Percentiles rank a stretch among this genome's conserved stretches.
Evolutionary conservation across 2,113 vertebrate species (phyloP).

Genomic region (Progne subis): DNA sequence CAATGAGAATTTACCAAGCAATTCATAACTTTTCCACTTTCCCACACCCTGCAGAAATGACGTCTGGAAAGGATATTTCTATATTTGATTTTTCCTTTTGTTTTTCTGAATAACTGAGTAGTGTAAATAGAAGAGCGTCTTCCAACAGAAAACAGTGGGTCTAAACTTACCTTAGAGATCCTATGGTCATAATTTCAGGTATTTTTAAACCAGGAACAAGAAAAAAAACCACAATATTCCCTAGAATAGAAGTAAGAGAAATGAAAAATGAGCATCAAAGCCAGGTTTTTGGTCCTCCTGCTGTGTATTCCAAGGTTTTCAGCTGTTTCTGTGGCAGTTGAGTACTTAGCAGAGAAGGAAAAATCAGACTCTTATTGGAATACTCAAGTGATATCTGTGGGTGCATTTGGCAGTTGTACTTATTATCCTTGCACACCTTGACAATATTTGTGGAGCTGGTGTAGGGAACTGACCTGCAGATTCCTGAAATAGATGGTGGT

Average conservation of each 20-base stretch:
- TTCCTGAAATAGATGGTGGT: neutral
- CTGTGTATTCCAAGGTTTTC: neutral
- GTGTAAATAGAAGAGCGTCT: neutral
- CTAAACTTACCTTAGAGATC: neutral
- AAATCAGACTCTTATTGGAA: neutral
- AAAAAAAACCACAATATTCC: neutral
- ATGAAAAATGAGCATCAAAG: neutral
- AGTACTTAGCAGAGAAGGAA: neutral
- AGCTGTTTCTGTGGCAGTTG: neutral
- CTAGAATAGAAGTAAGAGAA: neutral
- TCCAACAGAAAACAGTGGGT: neutral
- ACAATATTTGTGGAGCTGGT: neutral
- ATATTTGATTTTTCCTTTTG: neutral
- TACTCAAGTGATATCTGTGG: neutral
- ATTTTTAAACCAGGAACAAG: neutral
- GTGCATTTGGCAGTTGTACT: fast-evolving
- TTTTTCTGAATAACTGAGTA: neutral
- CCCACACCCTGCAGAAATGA: fast-evolving
- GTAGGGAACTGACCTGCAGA: neutral
- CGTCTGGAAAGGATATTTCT: neutral
- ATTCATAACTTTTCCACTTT: neutral
- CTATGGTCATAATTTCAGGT: neutral
- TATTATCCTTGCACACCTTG: neutral
- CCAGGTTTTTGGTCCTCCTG: neutral
- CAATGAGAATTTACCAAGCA: neutral